A percentile compares a stretch with the other conserved stretches of the same genome.
These are phyloP conservation scores for Cyanistes caeruleus DNA, from an alignment of 2,113 vertebrate species.

Conservation along the genomic window DNA sequence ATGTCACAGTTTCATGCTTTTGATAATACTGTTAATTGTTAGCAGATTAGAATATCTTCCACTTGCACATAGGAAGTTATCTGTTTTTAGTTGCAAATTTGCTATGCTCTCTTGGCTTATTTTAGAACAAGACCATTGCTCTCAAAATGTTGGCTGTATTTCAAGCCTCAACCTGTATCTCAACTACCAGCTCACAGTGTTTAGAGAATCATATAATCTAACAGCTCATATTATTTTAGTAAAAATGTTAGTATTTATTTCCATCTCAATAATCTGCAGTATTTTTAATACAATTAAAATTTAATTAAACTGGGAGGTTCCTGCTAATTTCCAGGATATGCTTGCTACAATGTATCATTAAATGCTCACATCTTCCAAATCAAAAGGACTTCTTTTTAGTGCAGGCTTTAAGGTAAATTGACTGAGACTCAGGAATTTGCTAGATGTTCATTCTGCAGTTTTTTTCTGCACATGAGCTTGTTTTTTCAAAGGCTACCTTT, in stretches of 20 bases:
- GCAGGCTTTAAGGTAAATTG: not conserved
- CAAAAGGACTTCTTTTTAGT: not conserved
- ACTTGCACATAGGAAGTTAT: not conserved
- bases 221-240: not conserved
- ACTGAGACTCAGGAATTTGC: not conserved
- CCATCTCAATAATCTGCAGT: not conserved
- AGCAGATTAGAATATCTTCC: not conserved
- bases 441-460: not conserved
- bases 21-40: not conserved
- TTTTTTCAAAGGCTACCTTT: not conserved
- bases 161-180: not conserved
- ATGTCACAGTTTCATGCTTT: not conserved
- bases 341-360: not conserved
- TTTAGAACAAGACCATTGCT: not conserved
- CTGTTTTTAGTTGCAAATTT: not conserved
- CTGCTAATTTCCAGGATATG: not conserved
- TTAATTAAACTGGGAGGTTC: not conserved
- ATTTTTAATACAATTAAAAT: not conserved
- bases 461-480: not conserved
- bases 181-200: not conserved
- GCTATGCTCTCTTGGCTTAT: not conserved
- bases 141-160: not conserved
- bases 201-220: not conserved
- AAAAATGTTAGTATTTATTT: not conserved
- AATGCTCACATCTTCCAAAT: not conserved